A percentile compares a stretch with the other conserved stretches of the same genome.
These are phyloP conservation scores for Sebastes matsubarae DNA, from an alignment of 2,797 vertebrate species.

Conservation along the genomic window DNA sequence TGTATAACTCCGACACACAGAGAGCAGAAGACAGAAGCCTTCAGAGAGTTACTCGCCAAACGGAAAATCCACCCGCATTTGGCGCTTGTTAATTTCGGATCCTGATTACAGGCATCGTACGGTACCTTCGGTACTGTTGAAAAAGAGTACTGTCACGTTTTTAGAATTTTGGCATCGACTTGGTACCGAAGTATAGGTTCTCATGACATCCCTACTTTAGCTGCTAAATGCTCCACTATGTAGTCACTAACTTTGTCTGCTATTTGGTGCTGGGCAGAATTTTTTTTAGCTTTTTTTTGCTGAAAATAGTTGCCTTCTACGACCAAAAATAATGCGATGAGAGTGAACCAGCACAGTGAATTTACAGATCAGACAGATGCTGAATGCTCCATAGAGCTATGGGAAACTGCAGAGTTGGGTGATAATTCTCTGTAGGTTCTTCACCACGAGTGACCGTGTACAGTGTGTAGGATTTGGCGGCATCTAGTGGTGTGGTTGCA, in stretches of 20 bases:
- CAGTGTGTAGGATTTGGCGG: neutral
- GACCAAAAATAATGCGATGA: neutral
- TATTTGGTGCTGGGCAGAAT: neutral
- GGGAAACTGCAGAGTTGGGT: neutral
- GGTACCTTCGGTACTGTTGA: no score
- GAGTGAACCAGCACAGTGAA: neutral
- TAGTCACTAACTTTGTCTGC: neutral
- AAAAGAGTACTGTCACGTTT: no score
- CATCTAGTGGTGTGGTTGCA: neutral
- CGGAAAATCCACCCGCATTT: no score
- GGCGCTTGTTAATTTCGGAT: no score
- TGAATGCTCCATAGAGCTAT: neutral
- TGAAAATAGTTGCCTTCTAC: neutral
- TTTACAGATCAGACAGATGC: neutral
- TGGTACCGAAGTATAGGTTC: no score
- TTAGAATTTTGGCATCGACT: no score
- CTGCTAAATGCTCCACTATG: neutral
- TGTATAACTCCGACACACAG: no score
- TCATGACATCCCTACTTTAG: neutral
- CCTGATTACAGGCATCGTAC: no score
- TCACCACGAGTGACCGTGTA: neutral
- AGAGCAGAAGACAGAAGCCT: no score
- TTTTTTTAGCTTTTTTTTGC: neutral
- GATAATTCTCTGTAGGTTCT: neutral
- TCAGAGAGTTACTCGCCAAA: no score